A percentile compares a stretch with the other conserved stretches of the same genome.
These are phyloP conservation scores for Stylophora pistillata DNA, from an alignment of 64 coral and sea anemone species.

Conservation along the genomic window DNA sequence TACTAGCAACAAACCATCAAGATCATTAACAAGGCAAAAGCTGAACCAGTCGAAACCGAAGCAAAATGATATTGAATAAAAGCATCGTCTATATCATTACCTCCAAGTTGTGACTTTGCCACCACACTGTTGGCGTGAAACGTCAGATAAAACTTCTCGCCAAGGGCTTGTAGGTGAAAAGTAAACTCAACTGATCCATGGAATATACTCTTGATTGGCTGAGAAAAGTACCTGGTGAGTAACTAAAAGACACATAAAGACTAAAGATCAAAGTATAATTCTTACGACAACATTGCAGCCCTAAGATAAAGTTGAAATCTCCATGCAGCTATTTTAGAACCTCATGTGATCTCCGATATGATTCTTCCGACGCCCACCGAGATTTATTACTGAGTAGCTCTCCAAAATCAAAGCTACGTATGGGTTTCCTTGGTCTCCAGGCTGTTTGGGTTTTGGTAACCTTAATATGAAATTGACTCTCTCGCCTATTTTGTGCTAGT, in stretches of 20 bases:
- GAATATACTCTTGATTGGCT: neutral
- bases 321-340: too few relatives aligned
- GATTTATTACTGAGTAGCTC: too few relatives aligned
- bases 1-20: too few relatives aligned
- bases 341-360: too few relatives aligned
- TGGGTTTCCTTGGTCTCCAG: too few relatives aligned
- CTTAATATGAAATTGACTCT: neutral
- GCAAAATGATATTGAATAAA: neutral
- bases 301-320: too few relatives aligned
- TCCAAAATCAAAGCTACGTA: too few relatives aligned
- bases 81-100: neutral
- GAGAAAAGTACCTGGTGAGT: conserved; percentile 14
- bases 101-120: neutral
- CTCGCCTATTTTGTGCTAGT: neutral
- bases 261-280: neutral
- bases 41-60: too few relatives aligned
- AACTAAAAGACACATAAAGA: neutral
- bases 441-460: too few relatives aligned
- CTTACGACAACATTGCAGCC: too few relatives aligned
- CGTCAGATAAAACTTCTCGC: neutral
- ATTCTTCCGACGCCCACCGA: too few relatives aligned
- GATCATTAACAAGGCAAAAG: too few relatives aligned
- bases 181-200: conserved; percentile 19
- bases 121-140: neutral
- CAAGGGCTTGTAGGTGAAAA: neutral